A percentile compares a stretch with the other conserved stretches of the same genome.
Conservation (phyloP, 2,797 vertebrate genomes). For the Leptoclinus maculatus region DNA sequence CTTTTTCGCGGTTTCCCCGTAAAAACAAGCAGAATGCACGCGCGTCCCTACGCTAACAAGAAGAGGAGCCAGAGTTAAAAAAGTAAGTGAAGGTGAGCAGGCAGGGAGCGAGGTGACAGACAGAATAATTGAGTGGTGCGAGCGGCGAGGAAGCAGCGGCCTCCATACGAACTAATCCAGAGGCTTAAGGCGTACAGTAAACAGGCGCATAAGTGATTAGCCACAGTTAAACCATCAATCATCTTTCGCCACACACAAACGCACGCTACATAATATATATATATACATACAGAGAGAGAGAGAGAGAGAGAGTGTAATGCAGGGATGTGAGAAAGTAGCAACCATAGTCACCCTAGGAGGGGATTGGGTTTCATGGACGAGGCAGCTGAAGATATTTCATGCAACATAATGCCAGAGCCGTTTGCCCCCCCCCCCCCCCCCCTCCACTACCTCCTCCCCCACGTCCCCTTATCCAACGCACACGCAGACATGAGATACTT, state of each 20-base stretch:
- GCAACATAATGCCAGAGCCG: slow-evolving; percentile 75
- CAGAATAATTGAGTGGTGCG: slow-evolving; percentile 55
- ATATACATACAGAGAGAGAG: no score
- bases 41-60: slow-evolving; percentile 8
- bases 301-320: slow-evolving; percentile 37
- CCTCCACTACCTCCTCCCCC: slow-evolving; percentile 14
- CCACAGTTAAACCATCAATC: slow-evolving; percentile 70
- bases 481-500: slow-evolving; percentile 70
- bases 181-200: slow-evolving; percentile 52
- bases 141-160: slow-evolving; percentile 46
- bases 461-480: slow-evolving; percentile 63
- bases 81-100: slow-evolving; percentile 37
- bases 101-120: slow-evolving; percentile 54
- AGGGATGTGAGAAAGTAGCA: slow-evolving; percentile 67
- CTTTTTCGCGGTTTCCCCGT: slow-evolving; percentile 13
- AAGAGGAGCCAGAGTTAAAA: slow-evolving; percentile 28
- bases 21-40: no score
- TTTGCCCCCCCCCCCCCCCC: slow-evolving; percentile 54
- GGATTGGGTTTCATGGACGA: slow-evolving; percentile 79
- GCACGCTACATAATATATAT: slow-evolving; percentile 28
- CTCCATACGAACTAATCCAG: slow-evolving; percentile 63
- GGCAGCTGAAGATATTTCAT: slow-evolving; percentile 85
- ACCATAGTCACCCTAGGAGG: slow-evolving; percentile 71
- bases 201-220: slow-evolving; percentile 68
- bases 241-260: slow-evolving; percentile 57